phyloP scores from a whole-genome alignment of 2,797 vertebrate species.

The Limnodromus scolopaceus region DNA sequence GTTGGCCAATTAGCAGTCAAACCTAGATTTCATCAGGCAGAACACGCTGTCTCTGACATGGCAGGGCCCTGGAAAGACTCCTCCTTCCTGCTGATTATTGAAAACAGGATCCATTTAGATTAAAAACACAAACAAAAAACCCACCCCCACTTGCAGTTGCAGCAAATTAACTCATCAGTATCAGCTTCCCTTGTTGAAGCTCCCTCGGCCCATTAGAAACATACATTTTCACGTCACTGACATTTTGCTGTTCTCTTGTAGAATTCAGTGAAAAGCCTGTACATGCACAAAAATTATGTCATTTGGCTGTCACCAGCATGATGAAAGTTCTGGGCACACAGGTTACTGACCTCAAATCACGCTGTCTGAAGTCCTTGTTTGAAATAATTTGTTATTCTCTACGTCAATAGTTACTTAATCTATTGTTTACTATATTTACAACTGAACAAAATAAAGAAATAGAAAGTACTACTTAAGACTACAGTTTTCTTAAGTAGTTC shows the following conservation, averaged over 20 bases:
- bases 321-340: conserved; percentile 39
- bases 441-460: neutral
- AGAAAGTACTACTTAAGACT: neutral
- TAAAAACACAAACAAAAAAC: neutral
- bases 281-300: neutral
- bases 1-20: neutral
- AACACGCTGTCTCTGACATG: neutral
- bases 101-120: neutral
- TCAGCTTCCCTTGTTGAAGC: neutral
- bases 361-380: conserved; percentile 17
- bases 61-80: neutral
- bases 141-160: neutral
- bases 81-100: neutral
- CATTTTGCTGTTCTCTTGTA: neutral
- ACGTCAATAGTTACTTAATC: conserved; percentile 20
- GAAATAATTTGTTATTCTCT: neutral
- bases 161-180: neutral
- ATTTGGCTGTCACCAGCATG: neutral
- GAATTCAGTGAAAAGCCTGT: neutral
- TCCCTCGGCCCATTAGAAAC: neutral
- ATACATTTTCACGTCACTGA: neutral
- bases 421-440: neutral
- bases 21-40: conserved; percentile 22
- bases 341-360: conserved; percentile 24
- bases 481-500: neutral